phyloP scores from a whole-genome alignment of 2,113 vertebrate genomes.

The Diadophis punctatus region DNA sequence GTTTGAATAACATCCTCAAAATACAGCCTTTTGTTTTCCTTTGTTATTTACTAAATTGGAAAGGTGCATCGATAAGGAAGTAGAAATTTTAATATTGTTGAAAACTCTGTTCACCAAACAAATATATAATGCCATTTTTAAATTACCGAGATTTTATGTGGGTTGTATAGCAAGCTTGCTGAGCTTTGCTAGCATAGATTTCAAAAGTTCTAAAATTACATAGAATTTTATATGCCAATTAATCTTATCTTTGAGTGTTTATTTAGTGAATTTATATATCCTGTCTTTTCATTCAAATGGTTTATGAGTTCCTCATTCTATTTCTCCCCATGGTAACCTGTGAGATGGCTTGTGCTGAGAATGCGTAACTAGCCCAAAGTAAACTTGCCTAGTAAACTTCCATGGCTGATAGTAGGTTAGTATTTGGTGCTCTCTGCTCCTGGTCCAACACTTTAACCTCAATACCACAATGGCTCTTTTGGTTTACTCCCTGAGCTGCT shows the following conservation, averaged over 20 bases:
- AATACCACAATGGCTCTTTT: background rate
- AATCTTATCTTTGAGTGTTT: background rate
- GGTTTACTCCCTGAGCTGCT: background rate
- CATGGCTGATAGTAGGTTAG: background rate
- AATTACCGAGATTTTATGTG: background rate
- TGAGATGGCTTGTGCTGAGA: background rate
- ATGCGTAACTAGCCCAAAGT: background rate
- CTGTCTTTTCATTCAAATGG: background rate
- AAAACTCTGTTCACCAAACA: background rate
- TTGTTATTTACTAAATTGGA: background rate
- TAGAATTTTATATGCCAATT: background rate
- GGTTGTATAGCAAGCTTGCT: background rate
- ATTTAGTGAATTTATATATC: background rate
- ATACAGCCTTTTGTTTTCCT: background rate
- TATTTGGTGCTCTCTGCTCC: background rate
- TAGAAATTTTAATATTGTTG: background rate
- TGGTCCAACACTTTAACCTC: background rate
- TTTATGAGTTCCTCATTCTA: background rate
- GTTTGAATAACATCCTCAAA: background rate
- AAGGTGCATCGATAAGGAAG: background rate
- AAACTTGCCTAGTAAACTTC: background rate
- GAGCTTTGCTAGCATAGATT: background rate
- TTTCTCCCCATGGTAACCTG: background rate
- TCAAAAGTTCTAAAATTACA: background rate
- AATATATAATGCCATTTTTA: background rate